Evolutionary conservation across 2,888 invertebrate species (phyloP).

Genomic region (Watsonalla binaria): DNA sequence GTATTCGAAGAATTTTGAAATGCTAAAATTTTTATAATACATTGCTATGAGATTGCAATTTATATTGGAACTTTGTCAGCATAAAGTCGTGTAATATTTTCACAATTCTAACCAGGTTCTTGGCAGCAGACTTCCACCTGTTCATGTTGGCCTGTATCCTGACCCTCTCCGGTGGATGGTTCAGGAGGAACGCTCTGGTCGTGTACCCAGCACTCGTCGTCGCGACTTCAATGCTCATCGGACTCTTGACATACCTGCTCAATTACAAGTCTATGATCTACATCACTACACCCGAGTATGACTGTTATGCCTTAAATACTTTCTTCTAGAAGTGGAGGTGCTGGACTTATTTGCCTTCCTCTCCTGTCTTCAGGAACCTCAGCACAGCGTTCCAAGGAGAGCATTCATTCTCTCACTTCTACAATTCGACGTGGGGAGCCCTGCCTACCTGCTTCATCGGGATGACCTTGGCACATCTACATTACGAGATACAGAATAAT

Average conservation of each 20-base stretch:
- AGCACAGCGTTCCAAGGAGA: slow-evolving; percentile 2
- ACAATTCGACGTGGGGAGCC: slow-evolving; percentile 14
- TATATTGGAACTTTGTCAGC: no score
- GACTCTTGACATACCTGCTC: slow-evolving; percentile 11
- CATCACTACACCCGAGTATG: slow-evolving; percentile 22
- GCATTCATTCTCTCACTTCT: slow-evolving; percentile 9
- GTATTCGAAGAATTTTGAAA: no score
- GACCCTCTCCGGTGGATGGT: slow-evolving; percentile 9
- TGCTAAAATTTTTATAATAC: no score
- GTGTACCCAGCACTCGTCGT: slow-evolving; percentile 15
- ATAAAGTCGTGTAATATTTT: no score
- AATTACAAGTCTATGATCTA: slow-evolving; percentile 13
- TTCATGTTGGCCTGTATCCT: slow-evolving; percentile 20
- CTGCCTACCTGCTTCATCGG: slow-evolving; percentile 13
- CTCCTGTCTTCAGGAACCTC: slow-evolving; percentile 1
- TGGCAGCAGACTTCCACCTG: slow-evolving; percentile 26
- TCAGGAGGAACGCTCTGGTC: slow-evolving; percentile 10
- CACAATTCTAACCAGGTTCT: slow-evolving; percentile 12
- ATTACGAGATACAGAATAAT: slow-evolving; percentile 11
- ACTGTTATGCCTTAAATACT: neutral
- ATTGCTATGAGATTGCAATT: no score
- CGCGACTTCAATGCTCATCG: slow-evolving; percentile 9
- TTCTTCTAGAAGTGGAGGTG: no score
- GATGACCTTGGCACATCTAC: slow-evolving; percentile 10
- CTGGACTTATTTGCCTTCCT: no score